phyloP scores from a whole-genome alignment of 2,888 invertebrate species.

The Acheta domesticus region DNA sequence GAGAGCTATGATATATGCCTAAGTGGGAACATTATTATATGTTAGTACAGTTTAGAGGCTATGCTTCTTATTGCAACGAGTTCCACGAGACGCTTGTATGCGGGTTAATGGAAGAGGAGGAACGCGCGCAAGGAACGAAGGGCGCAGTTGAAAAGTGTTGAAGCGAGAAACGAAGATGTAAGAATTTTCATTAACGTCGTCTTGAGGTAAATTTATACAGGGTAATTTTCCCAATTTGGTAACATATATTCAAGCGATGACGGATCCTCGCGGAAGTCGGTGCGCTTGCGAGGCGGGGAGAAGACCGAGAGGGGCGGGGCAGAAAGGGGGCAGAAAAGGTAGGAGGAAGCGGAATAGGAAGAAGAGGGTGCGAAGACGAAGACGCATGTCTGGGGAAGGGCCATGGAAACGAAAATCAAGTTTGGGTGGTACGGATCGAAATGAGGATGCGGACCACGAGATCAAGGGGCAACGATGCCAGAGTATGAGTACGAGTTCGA shows the following conservation, averaged over 20 bases:
- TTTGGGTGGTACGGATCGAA: no score
- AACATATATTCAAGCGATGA: not conserved
- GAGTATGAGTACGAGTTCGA: no score
- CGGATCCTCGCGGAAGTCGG: conserved; percentile 22
- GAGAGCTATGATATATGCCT: not conserved
- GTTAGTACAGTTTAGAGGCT: not conserved
- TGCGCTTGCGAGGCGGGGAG: not conserved
- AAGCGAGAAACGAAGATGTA: conserved; percentile 29
- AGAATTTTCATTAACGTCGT: conserved; percentile 56
- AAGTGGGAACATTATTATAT: not conserved
- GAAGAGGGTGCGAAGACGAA: no score
- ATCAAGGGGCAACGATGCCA: no score
- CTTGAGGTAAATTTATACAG: conserved; percentile 56
- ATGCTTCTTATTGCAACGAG: conserved; percentile 18
- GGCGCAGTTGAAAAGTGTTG: conserved; percentile 18
- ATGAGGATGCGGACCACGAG: no score
- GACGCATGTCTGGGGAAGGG: no score
- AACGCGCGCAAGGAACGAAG: conserved; percentile 20
- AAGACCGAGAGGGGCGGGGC: not conserved
- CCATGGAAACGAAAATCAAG: no score
- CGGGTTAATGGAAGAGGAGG: not conserved
- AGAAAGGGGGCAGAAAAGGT: not conserved
- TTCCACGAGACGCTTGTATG: not conserved
- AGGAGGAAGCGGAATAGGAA: not conserved
- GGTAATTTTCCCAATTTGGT: conserved; percentile 49